Conservation (phyloP, 2,797 vertebrate species). For the Glyptemys insculpta region DNA sequence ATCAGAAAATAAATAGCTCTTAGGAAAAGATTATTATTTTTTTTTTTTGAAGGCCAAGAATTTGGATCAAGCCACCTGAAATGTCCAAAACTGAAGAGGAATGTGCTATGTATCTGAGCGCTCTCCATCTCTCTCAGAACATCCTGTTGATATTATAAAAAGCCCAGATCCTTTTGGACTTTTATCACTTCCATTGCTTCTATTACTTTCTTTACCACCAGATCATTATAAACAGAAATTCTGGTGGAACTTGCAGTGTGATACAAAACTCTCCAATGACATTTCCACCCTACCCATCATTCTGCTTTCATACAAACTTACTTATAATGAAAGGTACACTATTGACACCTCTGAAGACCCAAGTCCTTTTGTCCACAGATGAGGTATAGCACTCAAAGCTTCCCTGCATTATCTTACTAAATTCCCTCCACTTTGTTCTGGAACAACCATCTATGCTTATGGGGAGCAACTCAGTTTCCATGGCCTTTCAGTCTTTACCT, state of each 20-base stretch:
- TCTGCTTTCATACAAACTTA: not conserved
- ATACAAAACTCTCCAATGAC: not conserved
- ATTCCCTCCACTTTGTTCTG: not conserved
- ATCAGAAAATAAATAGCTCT: not conserved
- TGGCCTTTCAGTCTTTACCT: not conserved
- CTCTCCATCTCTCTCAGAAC: not conserved
- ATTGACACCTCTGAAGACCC: not conserved
- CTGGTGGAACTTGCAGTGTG: fast-evolving
- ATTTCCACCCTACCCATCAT: not conserved
- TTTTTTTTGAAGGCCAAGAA: not conserved
- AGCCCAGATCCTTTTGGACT: not conserved
- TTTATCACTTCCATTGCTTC: not conserved
- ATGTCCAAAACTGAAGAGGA: not conserved
- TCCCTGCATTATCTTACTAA: not conserved
- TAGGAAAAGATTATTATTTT: not conserved
- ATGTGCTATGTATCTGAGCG: not conserved
- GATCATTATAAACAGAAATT: not conserved
- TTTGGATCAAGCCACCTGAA: not conserved
- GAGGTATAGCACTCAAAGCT: not conserved
- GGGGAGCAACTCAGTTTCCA: not conserved
- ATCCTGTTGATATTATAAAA: not conserved
- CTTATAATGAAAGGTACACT: not conserved
- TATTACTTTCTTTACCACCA: not conserved
- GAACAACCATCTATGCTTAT: not conserved
- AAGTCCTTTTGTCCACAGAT: not conserved